Conservation (phyloP, 2,888 invertebrate species). For the Timema cristinae region DNA sequence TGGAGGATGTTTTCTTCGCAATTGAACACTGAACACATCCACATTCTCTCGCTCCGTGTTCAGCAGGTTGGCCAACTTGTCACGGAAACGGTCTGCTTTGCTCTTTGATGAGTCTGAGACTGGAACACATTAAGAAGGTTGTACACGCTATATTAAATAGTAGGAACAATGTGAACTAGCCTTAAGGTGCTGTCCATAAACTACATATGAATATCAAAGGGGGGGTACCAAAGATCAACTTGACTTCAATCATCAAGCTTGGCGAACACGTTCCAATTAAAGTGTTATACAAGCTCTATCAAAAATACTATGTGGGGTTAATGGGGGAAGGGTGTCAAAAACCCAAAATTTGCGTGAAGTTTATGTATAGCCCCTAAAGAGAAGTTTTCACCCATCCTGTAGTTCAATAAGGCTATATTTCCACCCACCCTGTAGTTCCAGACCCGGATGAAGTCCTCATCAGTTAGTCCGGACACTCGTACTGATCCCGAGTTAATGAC, state of each 20-base stretch:
- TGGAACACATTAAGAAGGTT: conserved; percentile 34
- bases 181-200: not conserved
- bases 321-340: too few relatives aligned
- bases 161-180: not conserved
- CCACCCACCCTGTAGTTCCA: conserved; percentile 75
- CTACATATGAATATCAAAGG: too few relatives aligned
- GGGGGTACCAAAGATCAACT: too few relatives aligned
- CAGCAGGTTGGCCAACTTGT: conserved; percentile 80
- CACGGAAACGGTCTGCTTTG: conserved; percentile 83
- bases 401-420: not conserved
- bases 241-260: too few relatives aligned
- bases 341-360: too few relatives aligned
- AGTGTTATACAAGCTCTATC: too few relatives aligned
- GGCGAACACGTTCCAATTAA: too few relatives aligned
- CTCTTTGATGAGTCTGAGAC: conserved; percentile 80
- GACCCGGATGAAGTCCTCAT: conserved; percentile 92
- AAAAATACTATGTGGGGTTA: too few relatives aligned
- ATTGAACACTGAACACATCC: conserved; percentile 94
- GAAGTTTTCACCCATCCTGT: too few relatives aligned
- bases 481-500: conserved; percentile 94
- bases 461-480: conserved; percentile 86
- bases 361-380: too few relatives aligned
- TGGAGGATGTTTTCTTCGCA: conserved; percentile 79
- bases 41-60: conserved; percentile 85
- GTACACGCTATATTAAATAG: too few relatives aligned